phyloP scores from a whole-genome alignment of 2,888 invertebrate genomes.

The Cryptosula pallasiana region DNA sequence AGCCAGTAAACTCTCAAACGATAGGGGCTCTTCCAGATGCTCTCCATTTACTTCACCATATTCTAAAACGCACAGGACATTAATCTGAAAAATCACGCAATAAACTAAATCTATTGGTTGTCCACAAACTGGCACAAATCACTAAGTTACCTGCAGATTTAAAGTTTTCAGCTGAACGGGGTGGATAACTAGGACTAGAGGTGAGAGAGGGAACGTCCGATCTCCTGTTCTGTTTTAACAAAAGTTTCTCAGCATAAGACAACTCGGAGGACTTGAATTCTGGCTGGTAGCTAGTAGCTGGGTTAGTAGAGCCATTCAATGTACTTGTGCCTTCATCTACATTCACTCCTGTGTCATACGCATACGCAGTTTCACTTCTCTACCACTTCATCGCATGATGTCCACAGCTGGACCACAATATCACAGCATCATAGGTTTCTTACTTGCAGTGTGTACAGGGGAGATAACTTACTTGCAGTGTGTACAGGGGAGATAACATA shows the following conservation, averaged over 20 bases:
- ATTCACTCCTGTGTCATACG: conserved; percentile 31
- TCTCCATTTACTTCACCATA: background rate
- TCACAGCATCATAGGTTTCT: no score
- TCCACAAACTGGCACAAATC: no score
- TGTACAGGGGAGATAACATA: no score
- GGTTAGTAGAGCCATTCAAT: conserved; percentile 27
- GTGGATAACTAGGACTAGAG: background rate
- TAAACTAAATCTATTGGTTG: no score
- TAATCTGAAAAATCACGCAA: no score
- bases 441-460: background rate
- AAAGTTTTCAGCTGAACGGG: no score
- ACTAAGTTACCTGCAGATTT: no score
- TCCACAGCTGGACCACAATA: no score
- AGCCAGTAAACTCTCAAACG: conserved; percentile 6
- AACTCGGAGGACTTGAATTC: conserved; percentile 38
- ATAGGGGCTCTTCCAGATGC: background rate
- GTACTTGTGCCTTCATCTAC: conserved; percentile 39
- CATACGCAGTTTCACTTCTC: background rate
- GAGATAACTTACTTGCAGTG: no score
- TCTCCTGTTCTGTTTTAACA: conserved; percentile 47
- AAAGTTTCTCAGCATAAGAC: conserved; percentile 46
- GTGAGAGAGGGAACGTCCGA: conserved; percentile 33
- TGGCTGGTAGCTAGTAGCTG: conserved; percentile 35
- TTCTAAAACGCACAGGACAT: no score
- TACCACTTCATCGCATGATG: no score